Evolutionary conservation across 2,888 invertebrate genomes (phyloP).

Genomic region (Thecocarcelia acutangulata): DNA sequence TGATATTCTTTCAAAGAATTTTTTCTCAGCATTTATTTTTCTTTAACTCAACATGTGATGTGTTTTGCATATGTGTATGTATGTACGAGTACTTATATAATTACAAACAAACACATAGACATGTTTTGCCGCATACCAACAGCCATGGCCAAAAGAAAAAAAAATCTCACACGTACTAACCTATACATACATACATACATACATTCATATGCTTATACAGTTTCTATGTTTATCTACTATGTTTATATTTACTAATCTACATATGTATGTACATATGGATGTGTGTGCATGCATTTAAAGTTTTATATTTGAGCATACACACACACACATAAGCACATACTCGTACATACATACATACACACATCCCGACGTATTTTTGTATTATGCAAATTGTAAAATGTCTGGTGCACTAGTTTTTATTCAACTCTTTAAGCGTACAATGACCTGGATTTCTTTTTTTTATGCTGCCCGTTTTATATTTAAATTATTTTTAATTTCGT

Average conservation of each 20-base stretch:
- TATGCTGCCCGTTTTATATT: neutral
- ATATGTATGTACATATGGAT: neutral
- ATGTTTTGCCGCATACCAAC: constrained; percentile 6
- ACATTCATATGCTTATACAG: too few relatives aligned
- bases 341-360: neutral
- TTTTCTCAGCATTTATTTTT: constrained; percentile 14
- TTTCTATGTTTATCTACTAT: too few relatives aligned
- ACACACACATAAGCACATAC: neutral
- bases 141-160: too few relatives aligned
- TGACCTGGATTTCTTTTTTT: constrained; percentile 54
- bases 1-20: constrained; percentile 56
- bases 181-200: too few relatives aligned
- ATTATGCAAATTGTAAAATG: constrained; percentile 64
- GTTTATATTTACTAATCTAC: too few relatives aligned
- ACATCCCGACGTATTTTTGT: neutral
- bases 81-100: neutral
- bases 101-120: constrained; percentile 13
- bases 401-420: constrained; percentile 61
- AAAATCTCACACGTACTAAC: too few relatives aligned
- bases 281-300: neutral
- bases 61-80: constrained; percentile 63
- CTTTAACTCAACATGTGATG: constrained; percentile 60
- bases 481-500: constrained; percentile 1
- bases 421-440: constrained; percentile 57
- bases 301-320: too few relatives aligned